A percentile compares a stretch with the other conserved stretches of the same genome.
Conservation (phyloP, 2,113 vertebrate genomes). For the Gavialis gangeticus region DNA sequence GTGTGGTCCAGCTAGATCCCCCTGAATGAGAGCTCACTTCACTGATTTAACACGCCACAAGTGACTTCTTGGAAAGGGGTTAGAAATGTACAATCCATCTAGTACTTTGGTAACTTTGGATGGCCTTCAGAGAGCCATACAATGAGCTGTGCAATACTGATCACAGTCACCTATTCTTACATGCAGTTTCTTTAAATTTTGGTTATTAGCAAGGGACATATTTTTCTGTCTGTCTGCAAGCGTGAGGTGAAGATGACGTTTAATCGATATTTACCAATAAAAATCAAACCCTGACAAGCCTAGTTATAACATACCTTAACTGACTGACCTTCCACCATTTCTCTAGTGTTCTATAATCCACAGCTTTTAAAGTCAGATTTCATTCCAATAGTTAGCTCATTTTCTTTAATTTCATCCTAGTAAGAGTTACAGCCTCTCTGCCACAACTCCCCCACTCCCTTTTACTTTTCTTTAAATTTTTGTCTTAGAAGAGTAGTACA, state of each 20-base stretch:
- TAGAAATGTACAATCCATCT: background rate
- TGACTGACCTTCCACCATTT: background rate
- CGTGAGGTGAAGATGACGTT: too few relatives aligned
- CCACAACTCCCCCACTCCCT: background rate
- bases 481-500: background rate
- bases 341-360: background rate
- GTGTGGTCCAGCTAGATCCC: background rate
- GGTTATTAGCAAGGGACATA: too few relatives aligned
- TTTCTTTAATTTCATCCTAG: background rate
- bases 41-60: background rate
- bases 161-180: too few relatives aligned
- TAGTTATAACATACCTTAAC: background rate
- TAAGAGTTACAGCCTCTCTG: background rate
- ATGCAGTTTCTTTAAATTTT: too few relatives aligned
- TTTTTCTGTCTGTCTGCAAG: too few relatives aligned
- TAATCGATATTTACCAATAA: too few relatives aligned
- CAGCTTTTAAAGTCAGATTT: background rate
- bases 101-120: too few relatives aligned
- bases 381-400: background rate
- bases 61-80: background rate
- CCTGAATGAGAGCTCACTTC: background rate
- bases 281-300: background rate
- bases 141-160: accelerated
- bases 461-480: background rate
- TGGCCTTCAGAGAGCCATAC: background rate